Evolutionary conservation across 2,888 invertebrate genomes (phyloP), one percentile per base, ranked within the genome.

Genomic region (Dolichomitus sp.): DNA sequence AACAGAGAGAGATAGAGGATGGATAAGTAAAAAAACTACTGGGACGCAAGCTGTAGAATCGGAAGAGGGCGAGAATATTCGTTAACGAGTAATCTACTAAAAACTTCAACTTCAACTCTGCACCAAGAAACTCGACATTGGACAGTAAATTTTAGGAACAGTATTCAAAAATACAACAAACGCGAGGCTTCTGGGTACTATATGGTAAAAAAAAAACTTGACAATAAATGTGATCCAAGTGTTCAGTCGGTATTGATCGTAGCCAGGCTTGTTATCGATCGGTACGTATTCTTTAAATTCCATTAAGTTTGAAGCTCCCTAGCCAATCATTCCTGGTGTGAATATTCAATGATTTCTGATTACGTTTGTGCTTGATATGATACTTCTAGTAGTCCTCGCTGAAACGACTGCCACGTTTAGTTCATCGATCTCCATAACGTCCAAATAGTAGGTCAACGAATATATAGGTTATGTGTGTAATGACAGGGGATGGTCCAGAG

Each of bases 41-140:
- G 48, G 30, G 30, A n/a, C 3, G n/a, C 17, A 27, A 27, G 11
- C 14, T n/a, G 73, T 4, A 50, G 33, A 52, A 19, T 61, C 14
- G 40, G 65, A 68, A 73, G 9, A 33, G 63, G 42, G 68, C 66
- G 73, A 27, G 50, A 52, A 79, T 73, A 30, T 73, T 69, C 61
- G 40, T 52, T 77, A 77, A 77, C 77, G 77, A 77, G 77, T 17
- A 61, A 42, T 40, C 50, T 30, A 57, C 33, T 40, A 42, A 63
- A 63, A 78, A 79, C 42, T 52, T 45, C 65, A 45, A 37, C n/a
- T 45, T 33, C 27, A 42, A 45, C 57, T 50, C 30, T 27, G 52
- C 70, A 30, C 40, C 52, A 65, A 52, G 52, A 30, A 54, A 40
- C 57, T 52, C 50, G 57, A 74, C 74, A 63, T 23, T 63, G 63